Conservation (phyloP, 2,797 vertebrate genomes). For the Glossophaga mutica region DNA sequence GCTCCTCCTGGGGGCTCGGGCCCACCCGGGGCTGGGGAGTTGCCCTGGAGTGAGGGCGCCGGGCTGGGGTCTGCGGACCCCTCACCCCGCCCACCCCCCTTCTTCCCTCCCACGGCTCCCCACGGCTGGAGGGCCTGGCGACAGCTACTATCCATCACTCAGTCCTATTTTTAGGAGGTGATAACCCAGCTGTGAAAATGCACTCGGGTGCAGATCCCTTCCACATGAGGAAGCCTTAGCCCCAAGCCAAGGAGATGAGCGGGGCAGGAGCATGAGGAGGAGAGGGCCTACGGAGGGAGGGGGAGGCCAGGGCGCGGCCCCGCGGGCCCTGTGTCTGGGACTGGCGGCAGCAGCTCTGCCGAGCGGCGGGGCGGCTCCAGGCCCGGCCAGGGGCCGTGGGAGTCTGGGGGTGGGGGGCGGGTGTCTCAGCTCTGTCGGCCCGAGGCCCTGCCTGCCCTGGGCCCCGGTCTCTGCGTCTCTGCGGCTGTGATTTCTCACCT, state of each 20-base stretch:
- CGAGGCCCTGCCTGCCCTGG: neutral
- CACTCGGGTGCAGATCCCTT: constrained; percentile 37
- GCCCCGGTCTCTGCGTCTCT: neutral
- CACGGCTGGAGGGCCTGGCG: neutral
- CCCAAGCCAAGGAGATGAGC: neutral
- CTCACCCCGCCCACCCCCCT: neutral
- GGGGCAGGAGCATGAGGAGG: neutral
- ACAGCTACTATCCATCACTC: constrained; percentile 62
- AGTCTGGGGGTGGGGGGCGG: too few relatives aligned
- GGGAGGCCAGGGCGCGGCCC: fast-evolving
- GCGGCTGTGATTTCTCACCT: neutral
- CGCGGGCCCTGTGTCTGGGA: neutral
- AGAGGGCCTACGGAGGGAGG: too few relatives aligned
- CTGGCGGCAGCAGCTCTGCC: neutral
- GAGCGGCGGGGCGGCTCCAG: too few relatives aligned
- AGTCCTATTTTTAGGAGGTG: constrained; percentile 73
- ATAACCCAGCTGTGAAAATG: constrained; percentile 72
- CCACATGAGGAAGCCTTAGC: constrained; percentile 17
- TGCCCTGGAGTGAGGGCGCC: neutral
- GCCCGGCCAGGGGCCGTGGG: neutral
- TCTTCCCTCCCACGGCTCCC: neutral
- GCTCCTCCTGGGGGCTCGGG: neutral
- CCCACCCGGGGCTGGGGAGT: neutral
- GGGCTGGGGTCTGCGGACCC: neutral
- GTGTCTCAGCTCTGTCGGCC: neutral